Conservation (phyloP, 2,113 vertebrate genomes). For the Thunnus maccoyii region DNA sequence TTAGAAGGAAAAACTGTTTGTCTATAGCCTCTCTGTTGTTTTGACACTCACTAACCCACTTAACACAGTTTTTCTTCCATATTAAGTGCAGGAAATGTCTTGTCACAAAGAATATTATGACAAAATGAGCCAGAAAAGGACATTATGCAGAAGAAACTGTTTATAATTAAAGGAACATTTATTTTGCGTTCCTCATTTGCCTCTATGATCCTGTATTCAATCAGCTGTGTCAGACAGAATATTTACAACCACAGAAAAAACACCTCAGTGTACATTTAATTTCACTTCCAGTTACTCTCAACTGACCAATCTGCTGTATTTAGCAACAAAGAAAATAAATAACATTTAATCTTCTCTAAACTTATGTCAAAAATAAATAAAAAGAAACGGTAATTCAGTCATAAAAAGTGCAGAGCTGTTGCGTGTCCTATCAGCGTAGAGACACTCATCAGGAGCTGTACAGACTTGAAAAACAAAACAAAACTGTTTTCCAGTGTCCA, state of each 20-base stretch:
- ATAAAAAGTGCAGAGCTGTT: constrained; percentile 52
- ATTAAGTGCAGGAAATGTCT: neutral
- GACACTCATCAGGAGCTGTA: neutral
- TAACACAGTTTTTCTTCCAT: neutral
- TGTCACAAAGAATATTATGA: neutral
- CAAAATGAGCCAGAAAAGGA: neutral
- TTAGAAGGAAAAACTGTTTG: neutral
- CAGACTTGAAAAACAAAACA: constrained; percentile 8
- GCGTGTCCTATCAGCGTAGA: constrained; percentile 7
- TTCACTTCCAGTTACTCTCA: constrained; percentile 10
- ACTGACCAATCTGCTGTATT: constrained; percentile 12
- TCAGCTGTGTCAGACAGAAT: neutral
- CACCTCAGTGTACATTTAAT: constrained; percentile 21
- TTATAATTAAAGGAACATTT: neutral
- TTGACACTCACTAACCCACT: neutral
- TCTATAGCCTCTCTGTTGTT: neutral
- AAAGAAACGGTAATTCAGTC: constrained; percentile 32
- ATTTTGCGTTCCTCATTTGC: constrained; percentile 1
- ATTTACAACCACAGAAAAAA: constrained; percentile 24
- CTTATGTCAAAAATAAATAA: constrained; percentile 56
- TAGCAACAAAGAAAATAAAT: constrained; percentile 65
- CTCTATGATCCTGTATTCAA: neutral
- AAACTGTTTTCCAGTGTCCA: constrained; percentile 30
- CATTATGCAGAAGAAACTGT: neutral
- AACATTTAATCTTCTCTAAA: constrained; percentile 42